Percentiles rank a stretch among this genome's conserved stretches.
These are phyloP conservation scores for Ibidorhyncha struthersii DNA, from an alignment of 2,113 vertebrate species.

Conservation along the genomic window DNA sequence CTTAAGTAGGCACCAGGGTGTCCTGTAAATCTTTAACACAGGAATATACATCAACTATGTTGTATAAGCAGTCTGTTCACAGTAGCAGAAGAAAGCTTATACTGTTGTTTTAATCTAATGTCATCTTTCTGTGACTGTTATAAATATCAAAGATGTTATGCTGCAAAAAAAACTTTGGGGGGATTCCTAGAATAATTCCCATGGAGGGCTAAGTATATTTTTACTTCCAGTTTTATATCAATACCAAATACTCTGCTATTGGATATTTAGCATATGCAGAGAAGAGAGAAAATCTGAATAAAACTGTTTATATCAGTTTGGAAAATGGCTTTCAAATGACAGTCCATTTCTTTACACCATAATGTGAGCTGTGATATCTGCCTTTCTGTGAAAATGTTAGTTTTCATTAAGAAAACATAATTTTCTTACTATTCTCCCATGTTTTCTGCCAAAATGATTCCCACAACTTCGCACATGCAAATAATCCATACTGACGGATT, in stretches of 20 bases:
- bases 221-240: neutral
- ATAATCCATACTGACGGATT: neutral
- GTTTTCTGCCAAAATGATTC: neutral
- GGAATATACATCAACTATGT: slow-evolving; percentile 35
- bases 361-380: neutral
- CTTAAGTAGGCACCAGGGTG: slow-evolving; percentile 92
- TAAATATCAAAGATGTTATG: neutral
- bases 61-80: neutral
- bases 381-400: neutral
- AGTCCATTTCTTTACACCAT: neutral
- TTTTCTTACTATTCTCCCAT: neutral
- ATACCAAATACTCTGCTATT: neutral
- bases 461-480: neutral
- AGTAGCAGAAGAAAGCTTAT: neutral
- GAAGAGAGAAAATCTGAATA: neutral
- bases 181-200: neutral
- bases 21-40: slow-evolving; percentile 88
- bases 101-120: neutral
- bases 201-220: neutral
- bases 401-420: neutral
- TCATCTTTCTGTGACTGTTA: neutral
- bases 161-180: neutral
- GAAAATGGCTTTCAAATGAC: neutral
- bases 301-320: neutral
- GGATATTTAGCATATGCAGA: neutral